phyloP scores from a whole-genome alignment of 2,797 vertebrate species.

The Propithecus perrieri region DNA sequence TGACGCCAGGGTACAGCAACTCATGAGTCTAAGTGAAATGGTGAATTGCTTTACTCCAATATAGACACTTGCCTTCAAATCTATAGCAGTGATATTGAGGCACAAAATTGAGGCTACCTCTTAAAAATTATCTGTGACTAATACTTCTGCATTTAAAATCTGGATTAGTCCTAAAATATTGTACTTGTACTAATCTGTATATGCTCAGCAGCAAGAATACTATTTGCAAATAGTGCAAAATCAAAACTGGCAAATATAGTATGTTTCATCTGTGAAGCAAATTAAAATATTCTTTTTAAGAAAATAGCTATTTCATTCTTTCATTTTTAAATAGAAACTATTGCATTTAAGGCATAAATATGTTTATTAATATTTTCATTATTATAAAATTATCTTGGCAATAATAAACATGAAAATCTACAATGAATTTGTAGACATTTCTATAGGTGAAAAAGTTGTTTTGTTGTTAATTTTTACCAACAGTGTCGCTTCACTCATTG shows the following conservation, averaged over 20 bases:
- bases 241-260: not conserved
- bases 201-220: not conserved
- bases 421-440: not conserved
- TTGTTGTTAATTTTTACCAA: not conserved
- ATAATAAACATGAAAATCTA: not conserved
- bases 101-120: not conserved
- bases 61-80: not conserved
- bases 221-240: not conserved
- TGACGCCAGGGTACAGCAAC: not conserved
- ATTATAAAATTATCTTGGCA: not conserved
- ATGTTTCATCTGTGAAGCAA: not conserved
- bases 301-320: not conserved
- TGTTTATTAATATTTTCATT: not conserved
- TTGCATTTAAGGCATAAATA: not conserved
- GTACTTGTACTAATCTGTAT: not conserved
- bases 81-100: not conserved
- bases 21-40: not conserved
- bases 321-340: not conserved
- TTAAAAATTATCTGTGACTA: not conserved
- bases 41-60: not conserved
- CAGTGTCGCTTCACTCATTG: not conserved
- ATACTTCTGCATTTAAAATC: not conserved
- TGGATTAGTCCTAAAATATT: not conserved
- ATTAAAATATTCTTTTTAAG: not conserved
- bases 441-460: not conserved